phyloP scores from a whole-genome alignment of 2,888 invertebrate genomes.

The Agrotis clavis region DNA sequence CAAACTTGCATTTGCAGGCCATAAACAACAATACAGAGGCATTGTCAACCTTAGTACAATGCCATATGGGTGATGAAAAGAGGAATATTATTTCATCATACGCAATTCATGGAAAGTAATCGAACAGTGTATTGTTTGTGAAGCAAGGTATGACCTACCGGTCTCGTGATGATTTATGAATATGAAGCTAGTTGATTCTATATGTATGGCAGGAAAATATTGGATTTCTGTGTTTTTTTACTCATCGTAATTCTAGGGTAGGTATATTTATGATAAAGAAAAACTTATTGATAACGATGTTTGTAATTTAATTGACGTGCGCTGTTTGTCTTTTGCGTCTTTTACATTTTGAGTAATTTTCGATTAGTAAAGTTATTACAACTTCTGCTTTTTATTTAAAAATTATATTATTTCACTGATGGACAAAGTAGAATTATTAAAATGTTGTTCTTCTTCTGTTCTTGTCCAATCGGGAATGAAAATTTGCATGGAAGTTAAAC shows the following conservation, averaged over 20 bases:
- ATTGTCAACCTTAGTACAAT: slow-evolving; percentile 19
- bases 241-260: slow-evolving; percentile 20
- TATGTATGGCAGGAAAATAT: slow-evolving; percentile 34
- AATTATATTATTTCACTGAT: too few species aligned
- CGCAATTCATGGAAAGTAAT: slow-evolving; percentile 32
- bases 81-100: neutral
- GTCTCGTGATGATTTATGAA: slow-evolving; percentile 61
- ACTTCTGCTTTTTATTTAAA: too few species aligned
- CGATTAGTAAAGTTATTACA: too few species aligned
- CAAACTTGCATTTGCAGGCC: slow-evolving; percentile 28
- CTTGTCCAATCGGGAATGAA: too few species aligned
- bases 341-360: neutral
- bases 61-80: slow-evolving; percentile 7
- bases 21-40: neutral
- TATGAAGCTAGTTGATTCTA: slow-evolving; percentile 46
- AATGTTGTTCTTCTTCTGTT: too few species aligned
- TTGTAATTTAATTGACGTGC: neutral
- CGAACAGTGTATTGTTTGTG: slow-evolving; percentile 60
- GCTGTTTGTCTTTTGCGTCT: neutral
- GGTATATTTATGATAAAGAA: slow-evolving; percentile 11
- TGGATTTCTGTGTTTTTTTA: slow-evolving; percentile 25
- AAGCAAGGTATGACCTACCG: slow-evolving; percentile 51
- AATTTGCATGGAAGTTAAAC: too few species aligned
- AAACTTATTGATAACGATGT: slow-evolving; percentile 10
- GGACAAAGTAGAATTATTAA: too few species aligned